A percentile compares a stretch with the other conserved stretches of the same genome.
phyloP scores from a whole-genome alignment of 2,113 vertebrate species.

The Eudyptes chrysolophus region DNA sequence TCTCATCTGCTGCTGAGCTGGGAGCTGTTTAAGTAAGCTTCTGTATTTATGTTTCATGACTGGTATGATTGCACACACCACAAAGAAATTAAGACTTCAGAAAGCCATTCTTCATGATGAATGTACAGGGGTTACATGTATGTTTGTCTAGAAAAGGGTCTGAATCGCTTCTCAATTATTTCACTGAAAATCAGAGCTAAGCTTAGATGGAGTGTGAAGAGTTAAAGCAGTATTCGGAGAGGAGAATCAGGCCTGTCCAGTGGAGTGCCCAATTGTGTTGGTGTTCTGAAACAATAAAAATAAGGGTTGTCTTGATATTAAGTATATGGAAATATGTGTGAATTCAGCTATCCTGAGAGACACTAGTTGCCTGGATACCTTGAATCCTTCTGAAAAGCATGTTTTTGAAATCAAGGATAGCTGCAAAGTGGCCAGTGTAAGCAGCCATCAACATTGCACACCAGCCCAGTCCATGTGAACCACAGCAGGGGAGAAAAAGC shows the following conservation, averaged over 20 bases:
- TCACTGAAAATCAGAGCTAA: background rate
- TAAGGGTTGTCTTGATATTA: background rate
- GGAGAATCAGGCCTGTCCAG: background rate
- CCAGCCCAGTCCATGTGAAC: background rate
- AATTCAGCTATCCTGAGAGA: background rate
- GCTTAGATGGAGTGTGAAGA: background rate
- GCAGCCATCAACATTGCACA: background rate
- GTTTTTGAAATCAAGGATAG: background rate
- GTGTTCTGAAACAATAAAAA: background rate
- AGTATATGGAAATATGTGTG: background rate
- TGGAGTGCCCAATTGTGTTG: background rate
- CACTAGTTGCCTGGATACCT: background rate
- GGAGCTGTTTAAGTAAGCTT: background rate
- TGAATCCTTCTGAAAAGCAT: background rate
- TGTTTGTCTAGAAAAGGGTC: background rate
- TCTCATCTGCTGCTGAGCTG: background rate
- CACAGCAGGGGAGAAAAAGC: background rate
- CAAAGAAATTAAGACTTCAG: background rate
- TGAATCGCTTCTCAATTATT: background rate
- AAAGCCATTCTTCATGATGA: background rate
- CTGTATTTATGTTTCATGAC: background rate
- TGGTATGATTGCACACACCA: background rate
- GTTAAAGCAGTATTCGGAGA: background rate
- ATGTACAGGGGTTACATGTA: background rate
- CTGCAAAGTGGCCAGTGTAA: background rate